Percentiles rank a stretch among this genome's conserved stretches.
Conservation (phyloP, 2,113 vertebrate genomes). For the Turdus rufiventris region DNA sequence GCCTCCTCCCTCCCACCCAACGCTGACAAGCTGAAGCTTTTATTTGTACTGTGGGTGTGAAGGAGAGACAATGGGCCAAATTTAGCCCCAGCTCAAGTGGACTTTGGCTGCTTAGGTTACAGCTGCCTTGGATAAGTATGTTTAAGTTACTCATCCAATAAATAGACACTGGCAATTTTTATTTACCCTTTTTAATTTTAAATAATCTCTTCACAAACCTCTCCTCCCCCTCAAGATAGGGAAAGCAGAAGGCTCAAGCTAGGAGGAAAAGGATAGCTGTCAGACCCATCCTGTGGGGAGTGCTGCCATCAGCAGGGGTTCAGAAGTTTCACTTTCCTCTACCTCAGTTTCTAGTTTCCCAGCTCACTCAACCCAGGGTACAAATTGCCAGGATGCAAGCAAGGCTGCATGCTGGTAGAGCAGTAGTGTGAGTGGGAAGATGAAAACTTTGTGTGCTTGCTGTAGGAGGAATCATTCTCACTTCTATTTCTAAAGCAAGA, state of each 20-base stretch:
- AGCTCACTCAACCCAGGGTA: not conserved
- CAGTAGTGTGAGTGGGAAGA: conserved; percentile 47
- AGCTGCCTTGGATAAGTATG: not conserved
- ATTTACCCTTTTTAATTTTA: not conserved
- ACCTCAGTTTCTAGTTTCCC: not conserved
- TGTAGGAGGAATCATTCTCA: conserved; percentile 64
- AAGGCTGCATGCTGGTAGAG: conserved; percentile 7
- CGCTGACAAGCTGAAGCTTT: not conserved
- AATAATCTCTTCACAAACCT: not conserved
- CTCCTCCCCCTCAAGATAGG: not conserved
- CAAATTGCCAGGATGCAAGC: not conserved
- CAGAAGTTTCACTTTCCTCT: not conserved
- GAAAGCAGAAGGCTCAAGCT: not conserved
- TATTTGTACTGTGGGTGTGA: conserved; percentile 13
- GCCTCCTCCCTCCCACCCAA: conserved; percentile 15
- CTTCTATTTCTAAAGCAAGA: conserved; percentile 61
- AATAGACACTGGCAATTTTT: not conserved
- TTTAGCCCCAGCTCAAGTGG: not conserved
- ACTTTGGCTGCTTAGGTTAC: not conserved
- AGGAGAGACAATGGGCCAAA: not conserved
- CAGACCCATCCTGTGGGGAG: accelerated
- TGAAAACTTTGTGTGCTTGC: conserved; percentile 45
- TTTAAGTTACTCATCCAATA: not conserved
- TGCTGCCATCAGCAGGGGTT: not conserved
- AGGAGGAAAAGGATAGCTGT: not conserved